Conservation (phyloP, 2,113 vertebrate species). For the Rhizomys pruinosus region DNA sequence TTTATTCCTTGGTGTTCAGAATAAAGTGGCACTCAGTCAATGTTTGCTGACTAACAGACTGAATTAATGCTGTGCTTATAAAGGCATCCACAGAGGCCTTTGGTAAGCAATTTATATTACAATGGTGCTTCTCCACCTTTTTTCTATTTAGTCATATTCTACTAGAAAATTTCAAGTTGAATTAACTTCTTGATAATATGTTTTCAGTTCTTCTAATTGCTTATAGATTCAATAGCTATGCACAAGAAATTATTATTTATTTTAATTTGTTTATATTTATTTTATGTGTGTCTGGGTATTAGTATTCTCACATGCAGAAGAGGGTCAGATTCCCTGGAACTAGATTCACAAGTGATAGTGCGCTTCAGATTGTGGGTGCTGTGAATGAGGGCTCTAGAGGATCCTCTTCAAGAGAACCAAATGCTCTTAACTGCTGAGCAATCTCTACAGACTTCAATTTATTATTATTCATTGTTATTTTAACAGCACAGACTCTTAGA, state of each 20-base stretch:
- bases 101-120: slow-evolving; percentile 33
- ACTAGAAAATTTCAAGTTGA: background rate
- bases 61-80: slow-evolving; percentile 53
- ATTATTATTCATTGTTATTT: too few species aligned
- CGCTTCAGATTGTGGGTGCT: too few species aligned
- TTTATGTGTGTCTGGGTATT: too few species aligned
- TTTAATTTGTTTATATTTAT: background rate
- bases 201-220: background rate
- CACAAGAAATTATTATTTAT: background rate
- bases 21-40: slow-evolving; percentile 41
- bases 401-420: too few species aligned
- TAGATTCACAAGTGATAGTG: too few species aligned
- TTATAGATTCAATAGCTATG: background rate
- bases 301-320: too few species aligned
- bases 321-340: too few species aligned
- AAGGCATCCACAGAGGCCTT: background rate
- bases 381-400: too few species aligned
- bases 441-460: too few species aligned
- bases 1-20: slow-evolving; percentile 49
- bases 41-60: slow-evolving; percentile 33
- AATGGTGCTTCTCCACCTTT: background rate
- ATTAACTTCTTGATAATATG: background rate
- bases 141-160: background rate
- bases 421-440: too few species aligned
- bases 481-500: too few species aligned